phyloP scores from a whole-genome alignment of 2,113 vertebrate genomes.

The Eudyptes chrysolophus region DNA sequence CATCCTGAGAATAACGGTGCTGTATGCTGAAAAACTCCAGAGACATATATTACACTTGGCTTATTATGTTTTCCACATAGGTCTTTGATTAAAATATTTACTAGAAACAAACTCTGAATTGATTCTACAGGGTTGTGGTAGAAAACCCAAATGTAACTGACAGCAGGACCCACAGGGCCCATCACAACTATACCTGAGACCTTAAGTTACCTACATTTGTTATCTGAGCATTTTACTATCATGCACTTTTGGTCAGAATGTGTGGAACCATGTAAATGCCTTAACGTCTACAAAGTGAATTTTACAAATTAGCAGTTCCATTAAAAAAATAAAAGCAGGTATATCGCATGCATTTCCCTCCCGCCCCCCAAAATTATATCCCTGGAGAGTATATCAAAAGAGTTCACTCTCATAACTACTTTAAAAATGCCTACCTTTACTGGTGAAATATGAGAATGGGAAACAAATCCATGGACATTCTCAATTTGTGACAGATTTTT shows the following conservation, averaged over 20 bases:
- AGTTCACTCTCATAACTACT: not conserved
- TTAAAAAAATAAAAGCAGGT: not conserved
- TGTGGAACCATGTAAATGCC: not conserved
- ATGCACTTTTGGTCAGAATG: not conserved
- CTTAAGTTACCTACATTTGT: not conserved
- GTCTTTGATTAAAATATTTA: not conserved
- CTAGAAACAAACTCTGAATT: not conserved
- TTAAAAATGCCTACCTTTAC: conserved; percentile 84
- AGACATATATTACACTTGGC: not conserved
- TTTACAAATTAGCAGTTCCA: not conserved
- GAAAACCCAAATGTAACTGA: not conserved
- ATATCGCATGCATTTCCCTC: rapidly evolving
- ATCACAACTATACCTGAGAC: not conserved
- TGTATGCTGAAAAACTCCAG: not conserved
- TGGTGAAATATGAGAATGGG: conserved; percentile 96
- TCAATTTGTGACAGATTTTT: conserved; percentile 95
- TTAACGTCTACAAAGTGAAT: not conserved
- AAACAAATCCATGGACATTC: conserved; percentile 93
- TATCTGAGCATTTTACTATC: not conserved
- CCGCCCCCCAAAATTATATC: not conserved
- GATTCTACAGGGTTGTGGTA: not conserved
- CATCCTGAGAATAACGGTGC: not conserved
- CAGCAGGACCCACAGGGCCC: not conserved
- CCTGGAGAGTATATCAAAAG: not conserved
- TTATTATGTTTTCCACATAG: not conserved